phyloP scores from a whole-genome alignment of 30 jellyfish, hydroid and myxozoan species.

The Turritopsis rubra region DNA sequence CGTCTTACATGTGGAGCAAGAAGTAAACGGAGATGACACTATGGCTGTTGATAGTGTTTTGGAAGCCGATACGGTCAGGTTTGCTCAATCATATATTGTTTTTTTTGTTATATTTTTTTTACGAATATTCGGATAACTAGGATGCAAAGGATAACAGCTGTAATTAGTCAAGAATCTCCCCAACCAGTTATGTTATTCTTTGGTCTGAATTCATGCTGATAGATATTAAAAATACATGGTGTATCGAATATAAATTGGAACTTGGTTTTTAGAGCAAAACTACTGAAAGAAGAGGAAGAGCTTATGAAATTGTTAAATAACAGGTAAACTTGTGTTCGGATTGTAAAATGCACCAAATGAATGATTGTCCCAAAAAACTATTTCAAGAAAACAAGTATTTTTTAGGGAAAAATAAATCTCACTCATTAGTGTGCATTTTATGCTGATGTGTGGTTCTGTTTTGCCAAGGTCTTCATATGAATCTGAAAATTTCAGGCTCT shows the following conservation, averaged over 20 bases:
- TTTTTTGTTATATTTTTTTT: no score
- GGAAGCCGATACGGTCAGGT: conserved; percentile 73
- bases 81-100: neutral
- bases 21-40: conserved; percentile 92
- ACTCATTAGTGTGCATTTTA: neutral
- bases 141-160: neutral
- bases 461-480: neutral
- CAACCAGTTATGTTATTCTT: no score
- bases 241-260: neutral
- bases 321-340: neutral
- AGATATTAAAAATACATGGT: neutral
- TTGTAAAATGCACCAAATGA: neutral
- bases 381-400: no score
- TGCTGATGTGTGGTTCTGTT: neutral
- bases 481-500: neutral
- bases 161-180: neutral
- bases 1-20: conserved; percentile 95
- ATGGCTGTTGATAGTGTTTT: conserved; percentile 82
- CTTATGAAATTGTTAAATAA: conserved; percentile 10
- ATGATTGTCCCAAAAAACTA: no score
- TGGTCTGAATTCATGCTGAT: no score
- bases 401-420: no score
- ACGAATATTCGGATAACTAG: neutral
- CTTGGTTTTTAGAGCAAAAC: neutral
- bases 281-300: conserved; percentile 25